phyloP scores from a whole-genome alignment of 1,140 invertebrate species.

The Octopus sinensis region DNA sequence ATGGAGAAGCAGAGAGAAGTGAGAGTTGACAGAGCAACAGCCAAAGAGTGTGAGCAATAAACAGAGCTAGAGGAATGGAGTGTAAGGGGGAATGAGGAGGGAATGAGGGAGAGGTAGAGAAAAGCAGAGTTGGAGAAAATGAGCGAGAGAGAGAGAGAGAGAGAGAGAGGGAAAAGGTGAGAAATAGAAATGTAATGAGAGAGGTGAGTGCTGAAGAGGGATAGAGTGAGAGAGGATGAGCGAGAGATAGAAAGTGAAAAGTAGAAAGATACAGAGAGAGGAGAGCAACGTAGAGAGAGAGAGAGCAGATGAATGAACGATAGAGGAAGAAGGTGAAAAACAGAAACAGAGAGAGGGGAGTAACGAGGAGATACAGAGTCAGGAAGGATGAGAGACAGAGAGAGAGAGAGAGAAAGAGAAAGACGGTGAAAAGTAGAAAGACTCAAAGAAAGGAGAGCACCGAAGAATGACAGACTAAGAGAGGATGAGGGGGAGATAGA shows the following conservation, averaged over 20 bases:
- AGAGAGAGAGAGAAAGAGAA: not conserved
- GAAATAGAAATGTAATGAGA: not conserved
- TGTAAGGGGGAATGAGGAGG: not conserved
- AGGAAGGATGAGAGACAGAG: not conserved
- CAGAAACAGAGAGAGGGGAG: not conserved
- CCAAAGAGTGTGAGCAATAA: not conserved
- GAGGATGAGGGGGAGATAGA: not conserved
- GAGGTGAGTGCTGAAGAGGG: not conserved
- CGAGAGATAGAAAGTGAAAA: not conserved
- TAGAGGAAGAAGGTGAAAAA: not conserved
- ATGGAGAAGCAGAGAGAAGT: not conserved
- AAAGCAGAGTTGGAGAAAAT: not conserved
- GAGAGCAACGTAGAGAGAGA: too few species aligned
- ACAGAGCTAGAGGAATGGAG: not conserved
- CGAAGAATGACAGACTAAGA: too few species aligned
- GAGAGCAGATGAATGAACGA: too few species aligned
- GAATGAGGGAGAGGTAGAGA: not conserved
- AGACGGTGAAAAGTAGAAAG: not conserved
- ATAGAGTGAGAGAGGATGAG: too few species aligned
- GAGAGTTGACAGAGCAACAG: not conserved
- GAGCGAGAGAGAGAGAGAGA: not conserved
- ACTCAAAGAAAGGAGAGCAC: not conserved
- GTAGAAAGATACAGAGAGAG: not conserved
- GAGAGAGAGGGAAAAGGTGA: not conserved
- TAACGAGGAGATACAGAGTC: too few species aligned